These are phyloP conservation scores for Trichogramma pretiosum DNA, from an alignment of 1,140 invertebrate genomes.

Conservation along the genomic window DNA sequence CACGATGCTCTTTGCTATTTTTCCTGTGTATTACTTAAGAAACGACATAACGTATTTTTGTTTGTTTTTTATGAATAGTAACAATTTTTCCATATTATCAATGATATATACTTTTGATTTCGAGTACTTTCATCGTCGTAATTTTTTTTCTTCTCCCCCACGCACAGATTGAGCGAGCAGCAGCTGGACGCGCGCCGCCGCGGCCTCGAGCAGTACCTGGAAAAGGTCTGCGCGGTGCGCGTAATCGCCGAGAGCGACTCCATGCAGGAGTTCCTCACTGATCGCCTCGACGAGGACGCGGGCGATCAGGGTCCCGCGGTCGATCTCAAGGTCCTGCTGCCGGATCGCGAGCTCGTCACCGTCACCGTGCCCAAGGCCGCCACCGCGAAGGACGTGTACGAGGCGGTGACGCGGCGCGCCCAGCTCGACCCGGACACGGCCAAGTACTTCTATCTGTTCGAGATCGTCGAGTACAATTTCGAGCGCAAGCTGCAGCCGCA, in stretches of 20 bases:
- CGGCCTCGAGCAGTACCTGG: conserved; percentile 93
- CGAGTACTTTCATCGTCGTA: too few species aligned
- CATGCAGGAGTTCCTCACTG: conserved; percentile 94
- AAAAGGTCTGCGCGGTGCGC: conserved; percentile 95
- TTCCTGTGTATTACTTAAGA: too few species aligned
- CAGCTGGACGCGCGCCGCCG: conserved; percentile 88
- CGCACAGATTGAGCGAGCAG: conserved; percentile 84
- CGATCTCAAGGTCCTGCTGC: conserved; percentile 75
- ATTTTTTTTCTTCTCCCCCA: too few species aligned
- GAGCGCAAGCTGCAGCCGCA: conserved; percentile 88
- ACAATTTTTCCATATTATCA: too few species aligned
- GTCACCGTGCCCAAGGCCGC: conserved; percentile 87
- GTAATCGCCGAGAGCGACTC: conserved; percentile 96
- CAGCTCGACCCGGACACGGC: conserved; percentile 69
- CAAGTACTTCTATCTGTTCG: conserved; percentile 93
- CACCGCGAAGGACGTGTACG: conserved; percentile 84
- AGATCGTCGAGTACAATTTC: conserved; percentile 96
- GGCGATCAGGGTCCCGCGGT: conserved; percentile 79
- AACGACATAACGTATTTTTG: too few species aligned
- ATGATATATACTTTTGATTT: too few species aligned
- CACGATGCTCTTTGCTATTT: too few species aligned
- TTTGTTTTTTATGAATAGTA: too few species aligned
- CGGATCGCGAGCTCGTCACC: conserved; percentile 81
- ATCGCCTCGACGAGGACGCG: conserved; percentile 68
- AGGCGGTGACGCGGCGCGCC: conserved; percentile 80